Percentiles rank a stretch among this genome's conserved stretches.
phyloP scores from a whole-genome alignment of 2,888 invertebrate species.

The Busseola fusca region DNA sequence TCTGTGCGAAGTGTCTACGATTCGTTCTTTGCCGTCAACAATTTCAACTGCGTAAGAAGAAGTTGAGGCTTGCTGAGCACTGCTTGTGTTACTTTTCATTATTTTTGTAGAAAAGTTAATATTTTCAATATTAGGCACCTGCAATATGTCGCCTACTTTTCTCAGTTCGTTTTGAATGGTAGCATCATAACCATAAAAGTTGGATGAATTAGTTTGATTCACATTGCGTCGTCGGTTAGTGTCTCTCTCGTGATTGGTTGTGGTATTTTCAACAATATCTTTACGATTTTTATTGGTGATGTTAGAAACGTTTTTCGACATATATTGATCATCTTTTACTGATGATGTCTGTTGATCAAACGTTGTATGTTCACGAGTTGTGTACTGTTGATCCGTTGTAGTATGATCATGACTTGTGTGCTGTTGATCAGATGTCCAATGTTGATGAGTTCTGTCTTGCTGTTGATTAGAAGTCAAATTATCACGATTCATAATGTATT shows the following conservation, averaged over 20 bases:
- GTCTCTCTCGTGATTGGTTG: slow-evolving; percentile 64
- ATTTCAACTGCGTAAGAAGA: slow-evolving; percentile 91
- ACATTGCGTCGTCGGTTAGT: slow-evolving; percentile 73
- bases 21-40: slow-evolving; percentile 89
- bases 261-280: slow-evolving; percentile 53
- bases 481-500: slow-evolving; percentile 34
- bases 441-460: slow-evolving; percentile 18
- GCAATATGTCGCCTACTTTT: slow-evolving; percentile 84
- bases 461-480: slow-evolving; percentile 36
- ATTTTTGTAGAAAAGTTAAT: slow-evolving; percentile 85
- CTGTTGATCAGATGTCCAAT: slow-evolving; percentile 43
- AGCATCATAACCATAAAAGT: slow-evolving; percentile 85
- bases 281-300: slow-evolving; percentile 49
- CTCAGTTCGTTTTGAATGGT: slow-evolving; percentile 83
- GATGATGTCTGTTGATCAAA: slow-evolving; percentile 53
- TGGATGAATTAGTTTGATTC: slow-evolving; percentile 82
- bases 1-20: slow-evolving; percentile 89
- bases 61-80: slow-evolving; percentile 89
- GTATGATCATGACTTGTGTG: slow-evolving; percentile 37
- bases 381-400: slow-evolving; percentile 44
- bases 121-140: slow-evolving; percentile 78
- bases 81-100: slow-evolving; percentile 88
- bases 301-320: slow-evolving; percentile 39
- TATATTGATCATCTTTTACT: slow-evolving; percentile 35
- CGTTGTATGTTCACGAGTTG: slow-evolving; percentile 42